Conservation (phyloP, 92 coral and sea anemone genomes). For the Desmophyllum pertusum region DNA sequence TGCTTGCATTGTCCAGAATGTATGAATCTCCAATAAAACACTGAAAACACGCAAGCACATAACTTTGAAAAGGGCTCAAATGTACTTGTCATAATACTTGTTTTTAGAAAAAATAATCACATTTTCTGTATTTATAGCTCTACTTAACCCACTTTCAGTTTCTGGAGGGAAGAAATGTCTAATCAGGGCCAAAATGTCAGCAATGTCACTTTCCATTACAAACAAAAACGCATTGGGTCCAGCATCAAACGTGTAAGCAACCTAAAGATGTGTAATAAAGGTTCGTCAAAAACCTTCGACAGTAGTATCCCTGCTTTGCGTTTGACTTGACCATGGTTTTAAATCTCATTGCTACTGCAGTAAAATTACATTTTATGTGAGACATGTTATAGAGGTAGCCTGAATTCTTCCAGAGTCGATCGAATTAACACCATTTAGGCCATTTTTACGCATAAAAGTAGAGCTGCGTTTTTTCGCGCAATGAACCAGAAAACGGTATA, state of each 20-base stretch:
- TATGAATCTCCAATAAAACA: background rate
- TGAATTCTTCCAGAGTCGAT: too few relatives aligned
- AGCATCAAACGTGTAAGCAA: constrained; percentile 96
- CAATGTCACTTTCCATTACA: constrained; percentile 62
- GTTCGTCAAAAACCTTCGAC: background rate
- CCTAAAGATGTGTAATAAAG: constrained; percentile 34
- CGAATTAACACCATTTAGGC: too few relatives aligned
- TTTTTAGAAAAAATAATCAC: too few relatives aligned
- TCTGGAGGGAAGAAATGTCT: constrained; percentile 73
- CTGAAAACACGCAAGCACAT: too few relatives aligned
- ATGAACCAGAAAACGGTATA: too few relatives aligned
- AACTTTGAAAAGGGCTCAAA: background rate
- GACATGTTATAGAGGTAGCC: too few relatives aligned
- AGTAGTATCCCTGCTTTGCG: background rate
- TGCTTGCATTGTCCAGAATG: background rate
- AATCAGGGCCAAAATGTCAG: constrained; percentile 64
- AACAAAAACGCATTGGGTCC: constrained; percentile 97
- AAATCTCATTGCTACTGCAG: too few relatives aligned
- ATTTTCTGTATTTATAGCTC: background rate
- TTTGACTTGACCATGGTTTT: too few relatives aligned
- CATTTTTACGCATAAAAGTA: too few relatives aligned
- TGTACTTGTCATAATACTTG: background rate
- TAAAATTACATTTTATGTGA: background rate
- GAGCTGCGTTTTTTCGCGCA: too few relatives aligned
- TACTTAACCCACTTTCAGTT: constrained; percentile 53